Evolutionary conservation across 2,797 vertebrate genomes (phyloP).

Genomic region (Melanogrammus aeglefinus): DNA sequence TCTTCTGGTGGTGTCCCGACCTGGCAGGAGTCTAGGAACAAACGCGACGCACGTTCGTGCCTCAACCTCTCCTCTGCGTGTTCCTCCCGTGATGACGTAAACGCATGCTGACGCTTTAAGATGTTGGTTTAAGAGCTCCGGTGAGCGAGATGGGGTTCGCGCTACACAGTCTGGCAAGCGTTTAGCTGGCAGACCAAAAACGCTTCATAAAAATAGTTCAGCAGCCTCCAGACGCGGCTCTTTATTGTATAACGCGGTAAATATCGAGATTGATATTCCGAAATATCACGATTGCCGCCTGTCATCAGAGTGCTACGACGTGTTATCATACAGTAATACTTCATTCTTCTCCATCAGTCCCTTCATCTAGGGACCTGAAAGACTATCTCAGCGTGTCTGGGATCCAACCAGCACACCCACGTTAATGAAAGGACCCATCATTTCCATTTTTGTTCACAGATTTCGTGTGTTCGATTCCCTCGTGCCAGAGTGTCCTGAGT

Average conservation of each 20-base stretch:
- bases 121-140: background rate
- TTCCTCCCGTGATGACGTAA: background rate
- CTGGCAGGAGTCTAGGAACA: background rate
- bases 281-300: background rate
- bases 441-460: no score
- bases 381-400: background rate
- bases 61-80: background rate
- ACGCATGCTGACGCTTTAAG: background rate
- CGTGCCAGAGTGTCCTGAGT: no score
- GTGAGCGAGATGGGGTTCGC: background rate
- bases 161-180: slow-evolving; percentile 3
- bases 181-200: background rate
- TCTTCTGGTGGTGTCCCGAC: no score
- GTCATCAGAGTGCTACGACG: background rate
- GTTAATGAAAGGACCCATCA: background rate
- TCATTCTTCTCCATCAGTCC: background rate
- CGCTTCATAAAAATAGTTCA: background rate
- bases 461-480: no score
- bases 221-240: background rate
- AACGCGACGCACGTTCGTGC: background rate
- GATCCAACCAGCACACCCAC: background rate
- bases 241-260: background rate
- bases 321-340: background rate
- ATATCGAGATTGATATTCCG: background rate
- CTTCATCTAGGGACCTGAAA: background rate